Conservation (phyloP, 2,888 invertebrate genomes). For the Orthosia gracilis region DNA sequence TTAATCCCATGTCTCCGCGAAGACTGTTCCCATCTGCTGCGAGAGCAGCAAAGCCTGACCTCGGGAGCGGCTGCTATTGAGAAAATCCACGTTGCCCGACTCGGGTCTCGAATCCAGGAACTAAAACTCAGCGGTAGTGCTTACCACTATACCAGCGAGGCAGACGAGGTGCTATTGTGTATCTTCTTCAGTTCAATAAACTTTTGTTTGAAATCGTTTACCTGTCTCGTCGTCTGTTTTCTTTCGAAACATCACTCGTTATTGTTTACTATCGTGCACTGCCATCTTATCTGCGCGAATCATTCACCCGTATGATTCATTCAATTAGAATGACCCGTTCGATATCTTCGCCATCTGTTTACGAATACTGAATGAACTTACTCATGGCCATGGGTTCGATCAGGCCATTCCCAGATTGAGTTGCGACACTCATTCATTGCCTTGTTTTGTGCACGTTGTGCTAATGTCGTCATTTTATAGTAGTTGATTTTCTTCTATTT, state of each 20-base stretch:
- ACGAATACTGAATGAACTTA: constrained; percentile 34
- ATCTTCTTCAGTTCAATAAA: constrained; percentile 32
- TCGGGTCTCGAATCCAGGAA: no score
- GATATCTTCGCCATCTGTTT: constrained; percentile 33
- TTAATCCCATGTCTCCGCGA: no score
- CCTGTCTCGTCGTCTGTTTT: constrained; percentile 18
- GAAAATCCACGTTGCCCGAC: no score
- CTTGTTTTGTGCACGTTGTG: constrained; percentile 21
- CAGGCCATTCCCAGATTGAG: constrained; percentile 14
- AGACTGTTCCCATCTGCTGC: no score
- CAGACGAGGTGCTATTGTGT: no score
- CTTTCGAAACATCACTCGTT: constrained; percentile 3
- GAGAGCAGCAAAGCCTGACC: no score
- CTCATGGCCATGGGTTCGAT: constrained; percentile 11
- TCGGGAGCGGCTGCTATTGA: no score
- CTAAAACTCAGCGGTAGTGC: no score
- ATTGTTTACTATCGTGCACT: constrained; percentile 23
- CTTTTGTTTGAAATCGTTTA: constrained; percentile 15
- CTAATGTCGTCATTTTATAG: constrained; percentile 15
- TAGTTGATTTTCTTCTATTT: constrained; percentile 17
- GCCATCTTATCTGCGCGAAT: constrained; percentile 36
- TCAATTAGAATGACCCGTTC: constrained; percentile 17
- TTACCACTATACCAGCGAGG: no score
- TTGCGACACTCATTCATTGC: constrained; percentile 35
- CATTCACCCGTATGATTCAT: constrained; percentile 46